A percentile compares a stretch with the other conserved stretches of the same genome.
phyloP scores from a whole-genome alignment of 2,113 vertebrate species.

The Platysternon megacephalum region DNA sequence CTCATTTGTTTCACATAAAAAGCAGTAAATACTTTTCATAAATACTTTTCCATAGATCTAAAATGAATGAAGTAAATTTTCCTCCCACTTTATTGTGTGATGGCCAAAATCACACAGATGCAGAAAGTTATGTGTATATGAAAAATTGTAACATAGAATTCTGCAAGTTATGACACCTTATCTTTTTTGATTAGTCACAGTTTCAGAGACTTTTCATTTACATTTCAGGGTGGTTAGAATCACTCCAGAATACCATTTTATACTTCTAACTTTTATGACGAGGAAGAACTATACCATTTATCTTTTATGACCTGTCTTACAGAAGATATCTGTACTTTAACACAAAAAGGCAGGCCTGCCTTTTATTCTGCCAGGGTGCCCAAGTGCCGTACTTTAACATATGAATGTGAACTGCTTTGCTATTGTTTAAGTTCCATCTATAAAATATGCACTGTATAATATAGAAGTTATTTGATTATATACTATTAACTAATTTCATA shows the following conservation, averaged over 20 bases:
- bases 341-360: background rate
- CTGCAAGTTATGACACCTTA: background rate
- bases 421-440: background rate
- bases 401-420: background rate
- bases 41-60: slow-evolving; percentile 26
- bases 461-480: slow-evolving; percentile 18
- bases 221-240: background rate
- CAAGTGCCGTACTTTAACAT: background rate
- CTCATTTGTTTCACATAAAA: background rate
- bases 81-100: background rate
- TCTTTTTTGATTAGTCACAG: background rate
- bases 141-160: background rate
- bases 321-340: background rate
- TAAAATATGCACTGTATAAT: background rate
- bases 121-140: background rate
- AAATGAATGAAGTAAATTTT: slow-evolving; percentile 2
- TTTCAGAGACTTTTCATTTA: slow-evolving; percentile 11
- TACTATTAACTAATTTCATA: slow-evolving; percentile 27
- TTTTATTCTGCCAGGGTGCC: slow-evolving; percentile 4
- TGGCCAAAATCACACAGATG: background rate
- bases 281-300: slow-evolving; percentile 36
- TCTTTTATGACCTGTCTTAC: slow-evolving; percentile 42
- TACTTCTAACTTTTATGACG: slow-evolving; percentile 41
- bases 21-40: slow-evolving; percentile 3
- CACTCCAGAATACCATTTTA: slow-evolving; percentile 31